These are phyloP conservation scores for Triplophysa siluroides DNA, from an alignment of 2,113 vertebrate species.

Conservation along the genomic window DNA sequence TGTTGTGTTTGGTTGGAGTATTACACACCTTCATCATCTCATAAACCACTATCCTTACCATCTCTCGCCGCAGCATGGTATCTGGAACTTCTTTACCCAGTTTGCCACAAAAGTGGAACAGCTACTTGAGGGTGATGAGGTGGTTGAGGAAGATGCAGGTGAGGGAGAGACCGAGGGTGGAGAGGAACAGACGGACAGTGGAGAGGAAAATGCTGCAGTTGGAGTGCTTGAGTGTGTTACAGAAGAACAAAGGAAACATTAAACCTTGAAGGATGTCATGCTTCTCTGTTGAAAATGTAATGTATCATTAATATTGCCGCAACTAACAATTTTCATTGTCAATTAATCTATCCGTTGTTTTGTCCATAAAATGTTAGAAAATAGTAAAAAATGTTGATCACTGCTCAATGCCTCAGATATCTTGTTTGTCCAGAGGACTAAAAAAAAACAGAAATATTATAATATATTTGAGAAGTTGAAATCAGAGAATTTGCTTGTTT, in stretches of 20 bases:
- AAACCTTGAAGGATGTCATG: background rate
- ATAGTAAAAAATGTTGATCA: too few species aligned
- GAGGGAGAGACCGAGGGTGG: slow-evolving; percentile 13
- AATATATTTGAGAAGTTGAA: too few species aligned
- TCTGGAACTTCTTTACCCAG: slow-evolving; percentile 40
- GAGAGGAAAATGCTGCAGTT: slow-evolving; percentile 8
- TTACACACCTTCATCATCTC: slow-evolving; percentile 41
- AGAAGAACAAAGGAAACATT: slow-evolving; percentile 30
- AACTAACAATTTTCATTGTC: too few species aligned
- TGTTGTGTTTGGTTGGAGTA: slow-evolving; percentile 30
- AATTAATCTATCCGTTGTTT: too few species aligned
- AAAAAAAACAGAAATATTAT: too few species aligned
- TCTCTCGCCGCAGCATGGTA: slow-evolving; percentile 20
- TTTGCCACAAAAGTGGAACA: slow-evolving; percentile 19
- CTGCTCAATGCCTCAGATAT: too few species aligned
- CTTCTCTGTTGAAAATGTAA: too few species aligned
- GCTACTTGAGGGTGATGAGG: slow-evolving; percentile 20
- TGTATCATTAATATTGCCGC: too few species aligned
- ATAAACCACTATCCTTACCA: slow-evolving; percentile 19
- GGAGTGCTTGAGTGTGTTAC: slow-evolving; percentile 24
- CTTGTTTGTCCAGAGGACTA: too few species aligned
- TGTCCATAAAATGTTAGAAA: too few species aligned
- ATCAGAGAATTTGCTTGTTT: too few species aligned
- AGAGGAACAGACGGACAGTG: background rate
- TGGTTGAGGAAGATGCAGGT: slow-evolving; percentile 38